A percentile compares a stretch with the other conserved stretches of the same genome.
Conservation (phyloP, 2,113 vertebrate genomes). For the Cebidichthys violaceus region DNA sequence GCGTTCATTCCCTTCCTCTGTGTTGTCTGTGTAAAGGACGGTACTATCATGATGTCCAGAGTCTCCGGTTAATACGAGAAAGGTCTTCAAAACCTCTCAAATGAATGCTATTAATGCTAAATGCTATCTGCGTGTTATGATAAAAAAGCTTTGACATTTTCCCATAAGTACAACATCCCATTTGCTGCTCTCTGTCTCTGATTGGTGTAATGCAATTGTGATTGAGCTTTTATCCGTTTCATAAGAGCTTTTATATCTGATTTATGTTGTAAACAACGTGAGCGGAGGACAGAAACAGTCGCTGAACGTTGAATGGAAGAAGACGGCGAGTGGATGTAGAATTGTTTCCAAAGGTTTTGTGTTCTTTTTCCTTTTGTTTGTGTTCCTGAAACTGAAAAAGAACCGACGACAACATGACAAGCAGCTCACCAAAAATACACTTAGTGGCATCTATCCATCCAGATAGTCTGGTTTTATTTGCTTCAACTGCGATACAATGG, state of each 20-base stretch:
- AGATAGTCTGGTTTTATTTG: background rate
- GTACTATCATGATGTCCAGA: constrained; percentile 23
- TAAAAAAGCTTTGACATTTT: constrained; percentile 56
- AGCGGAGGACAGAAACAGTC: background rate
- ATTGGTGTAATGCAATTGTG: constrained; percentile 30
- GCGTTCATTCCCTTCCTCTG: background rate
- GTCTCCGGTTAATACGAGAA: constrained; percentile 4
- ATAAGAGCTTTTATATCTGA: constrained; percentile 41
- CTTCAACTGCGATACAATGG: background rate
- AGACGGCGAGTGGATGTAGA: background rate
- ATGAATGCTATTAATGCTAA: constrained; percentile 12
- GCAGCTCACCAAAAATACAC: background rate
- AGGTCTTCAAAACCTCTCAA: constrained; percentile 26
- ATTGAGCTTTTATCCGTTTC: constrained; percentile 44
- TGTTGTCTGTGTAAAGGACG: constrained; percentile 14
- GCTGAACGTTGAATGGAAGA: background rate
- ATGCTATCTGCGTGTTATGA: constrained; percentile 12
- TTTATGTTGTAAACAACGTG: constrained; percentile 37
- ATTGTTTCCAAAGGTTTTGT: background rate
- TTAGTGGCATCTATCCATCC: background rate
- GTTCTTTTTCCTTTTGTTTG: background rate
- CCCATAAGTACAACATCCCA: constrained; percentile 6
- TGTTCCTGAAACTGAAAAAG: background rate
- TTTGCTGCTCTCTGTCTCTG: constrained; percentile 18
- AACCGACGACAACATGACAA: background rate